Base-by-base conservation (phyloP, 1,140 invertebrate species). In the Hyphantria cunea region DNA sequence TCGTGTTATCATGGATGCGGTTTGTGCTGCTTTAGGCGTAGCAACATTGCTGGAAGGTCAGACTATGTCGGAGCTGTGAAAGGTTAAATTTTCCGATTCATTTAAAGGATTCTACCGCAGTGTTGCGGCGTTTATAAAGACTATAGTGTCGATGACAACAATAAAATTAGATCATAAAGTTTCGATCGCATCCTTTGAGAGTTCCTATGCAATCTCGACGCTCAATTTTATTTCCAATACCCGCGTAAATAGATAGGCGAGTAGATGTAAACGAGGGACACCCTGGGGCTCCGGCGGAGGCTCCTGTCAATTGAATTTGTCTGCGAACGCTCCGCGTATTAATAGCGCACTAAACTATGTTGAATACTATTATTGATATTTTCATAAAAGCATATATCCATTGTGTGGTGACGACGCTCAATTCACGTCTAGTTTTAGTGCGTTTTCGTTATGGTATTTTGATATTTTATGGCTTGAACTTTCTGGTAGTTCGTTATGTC, bases 241-340 rank as follows among this genome's bases (percentile, higher is more conserved):
- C 65, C 72, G 76, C 77, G 77, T 84, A 86, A 84, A 90, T 84
- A 83, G 80, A 78, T 80, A 76, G 79, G 73, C 78, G 72, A 69
- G 70, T 74, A 60, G 74, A 77, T 78, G 75, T 79, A 79, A 83
- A 74, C 73, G 83, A 77, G 74, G 71, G 74, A 75, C 75, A 72
- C 82, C 79, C 80, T 59, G 78, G 76, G 73, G 77, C 82, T 76
- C 59, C 65, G 73, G 53, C 68, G 80, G 78, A 82, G 78, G 77
- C 80, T 80, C 61, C 72, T 83, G 87, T 81, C 84, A 87, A 89
- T 89, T 90, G 84, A 89, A 86, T 90, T 90, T 90, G 87, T 90
- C 86, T 88, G 84, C 87, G 78, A 82, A 78, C 84, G 79, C 82
- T 77, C 71, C 74, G 74, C 67, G 73, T 71, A 80, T 86, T 86